Base-by-base conservation (phyloP, 2,888 invertebrate genomes). In the Penaeus monodon region DNA sequence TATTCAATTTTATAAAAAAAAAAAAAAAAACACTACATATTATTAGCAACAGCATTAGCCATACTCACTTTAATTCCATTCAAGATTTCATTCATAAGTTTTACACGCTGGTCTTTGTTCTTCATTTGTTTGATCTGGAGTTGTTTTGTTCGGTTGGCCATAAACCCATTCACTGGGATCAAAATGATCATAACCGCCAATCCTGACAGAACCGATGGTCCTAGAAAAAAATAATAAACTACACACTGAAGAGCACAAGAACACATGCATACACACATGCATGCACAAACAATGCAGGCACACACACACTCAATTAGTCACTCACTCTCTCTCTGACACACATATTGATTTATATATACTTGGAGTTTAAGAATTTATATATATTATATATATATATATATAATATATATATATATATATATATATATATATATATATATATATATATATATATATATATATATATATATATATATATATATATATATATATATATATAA, bases 161-260 rank as follows among this genome's bases (percentile, higher is more conserved):
- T 95, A 84, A 96, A 94, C 20, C 96, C 96, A 92, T 98, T 98
- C 12, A 98, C 93, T 0, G 98, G 98, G 90, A 99, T 97, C 86
- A 99, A 94, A 81, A 98, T 94, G 73, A 99, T 95, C 96, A 99
- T 97, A 74, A 99, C 96, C 3, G 96, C 96, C 81, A 99, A 93
- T 33, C 98, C 98, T 79, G 98, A 97, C 12, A 99, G 92, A 0
- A 98, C 97, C 0, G 98, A 96, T 0, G 96, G 95, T 0, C 95
- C 95, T 91, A 94, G 91, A 73, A 93, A 74, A 73, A 57, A 57
- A 57, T 57, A 57, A 57, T 14, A 57, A 57, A 57, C 0, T 17
- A 57, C 14, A 12, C 38, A 44, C 38, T 44, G 38, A 8, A 44
- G 38, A 4, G 38, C 12, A 68, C n/a, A 64, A 8, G 38, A 3